Base-by-base conservation (phyloP, 1,140 invertebrate species). In the Ostrea denselamellosa region DNA sequence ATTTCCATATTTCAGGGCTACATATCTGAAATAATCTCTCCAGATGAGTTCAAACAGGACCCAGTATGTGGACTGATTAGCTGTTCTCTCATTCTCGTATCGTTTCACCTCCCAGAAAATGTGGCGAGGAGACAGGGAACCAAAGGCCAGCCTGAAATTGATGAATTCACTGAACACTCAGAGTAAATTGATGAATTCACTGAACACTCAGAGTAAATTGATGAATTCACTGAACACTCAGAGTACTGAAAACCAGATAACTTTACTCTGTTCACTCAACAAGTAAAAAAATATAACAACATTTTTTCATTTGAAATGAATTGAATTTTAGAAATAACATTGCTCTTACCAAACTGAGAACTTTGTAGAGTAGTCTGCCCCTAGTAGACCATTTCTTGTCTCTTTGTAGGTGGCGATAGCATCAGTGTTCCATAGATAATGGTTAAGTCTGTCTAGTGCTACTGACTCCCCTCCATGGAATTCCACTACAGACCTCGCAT, bases 11-110 rank as follows among this genome's bases (percentile, higher is more conserved):
- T 95, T 95, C 10, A 94, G n/a, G 25, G 93, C 92, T 28, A 95
- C 93, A 92, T 92, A 95, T 89, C 94, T 90, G 86, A 95, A 95
- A 89, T 95, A 95, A 85, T 95, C 95, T 85, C 95, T 91, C 95
- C 95, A 95, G 9, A 95, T 58, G 51, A 95, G 91, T 83, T 95
- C 95, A 92, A 95, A 95, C 62, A 94, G 92, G 19, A 95, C 93
- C 94, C 95, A 95, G 88, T 95, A 95, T 9, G 95, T 95, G 9
- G 94, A 95, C 81, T 95, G 91, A 62, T 95, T 95, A 9, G 93
- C 89, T 14, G 90, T 90, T 53, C 93, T 85, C 34, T 93, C 89
- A 22, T 89, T 56, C 86, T 95, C 95, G 90, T 95, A 95, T 53
- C 91, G 89, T 85, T 94, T 93, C 0, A 95, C 91, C 90, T 95